Evolutionary conservation across 2,888 invertebrate species (phyloP), one percentile per base, ranked within the genome.

Genomic region (Diaperis boleti): DNA sequence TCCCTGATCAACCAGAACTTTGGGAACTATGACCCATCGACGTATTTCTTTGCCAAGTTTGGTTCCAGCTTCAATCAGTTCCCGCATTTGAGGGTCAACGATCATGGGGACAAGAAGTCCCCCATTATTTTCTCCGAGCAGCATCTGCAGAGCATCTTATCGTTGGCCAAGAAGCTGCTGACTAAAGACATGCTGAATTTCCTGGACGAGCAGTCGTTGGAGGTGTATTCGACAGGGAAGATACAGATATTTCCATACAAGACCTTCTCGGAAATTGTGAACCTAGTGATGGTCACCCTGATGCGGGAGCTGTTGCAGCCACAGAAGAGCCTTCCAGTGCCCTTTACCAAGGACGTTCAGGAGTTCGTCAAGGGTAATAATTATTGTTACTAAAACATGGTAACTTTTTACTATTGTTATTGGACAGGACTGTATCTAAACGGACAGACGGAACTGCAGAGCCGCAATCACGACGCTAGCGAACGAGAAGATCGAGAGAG

Each of bases 31-130:
- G 92, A 95, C 81, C 90, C 93, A 0, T 89, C 90, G 0, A 90
- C 90, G 0, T 92, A 94, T 78, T 96, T 95, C 81, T 97, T 97
- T 76, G 89, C 92, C 59, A 92, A 94, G 74, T 94, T 94, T 76
- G 97, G 96, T 5, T 95, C 96, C 0, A 94, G 94, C 79, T 97
- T 96, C 77, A 93, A 94, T 81, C 94, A 94, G 79, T 92, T 93
- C 73, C 92, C 92, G 0, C 90, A 92, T 68, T 89, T 93, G 88
- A 85, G 91, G 67, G 89, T 91, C 66, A 88, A 89, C 1, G 92
- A 92, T 70, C 87, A 88, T 0, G 88, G 89, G 0, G 89, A 89
- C 63, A 89, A 88, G 76, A 85, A 87, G 70, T 81, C 82, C n/a
- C 66, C 66, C 50, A 83, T 90, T 62, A 87, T 89, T 70, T 92